Percentiles rank a stretch among this genome's conserved stretches.
Conservation (phyloP, 2,113 vertebrate genomes). For the Fulmarus glacialis region DNA sequence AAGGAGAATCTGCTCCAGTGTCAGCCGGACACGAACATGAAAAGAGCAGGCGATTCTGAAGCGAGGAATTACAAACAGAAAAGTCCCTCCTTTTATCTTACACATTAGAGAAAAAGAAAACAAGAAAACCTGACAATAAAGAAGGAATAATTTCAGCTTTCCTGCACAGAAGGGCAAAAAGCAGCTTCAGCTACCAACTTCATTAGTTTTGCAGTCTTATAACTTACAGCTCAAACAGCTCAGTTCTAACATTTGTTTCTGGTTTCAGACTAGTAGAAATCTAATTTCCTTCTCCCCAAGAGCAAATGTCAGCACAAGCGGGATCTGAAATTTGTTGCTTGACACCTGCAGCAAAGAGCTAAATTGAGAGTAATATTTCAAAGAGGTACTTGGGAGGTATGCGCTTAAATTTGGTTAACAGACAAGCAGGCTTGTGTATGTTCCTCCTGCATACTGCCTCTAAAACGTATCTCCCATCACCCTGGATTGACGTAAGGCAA, state of each 20-base stretch:
- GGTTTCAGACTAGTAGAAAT: slow-evolving; percentile 73
- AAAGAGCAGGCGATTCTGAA: not conserved
- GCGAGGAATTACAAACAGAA: not conserved
- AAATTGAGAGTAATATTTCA: slow-evolving; percentile 75
- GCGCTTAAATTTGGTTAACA: slow-evolving; percentile 54
- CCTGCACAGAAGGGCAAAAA: not conserved
- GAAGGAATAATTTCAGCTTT: not conserved
- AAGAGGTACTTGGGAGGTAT: slow-evolving; percentile 59
- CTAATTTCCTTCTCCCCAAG: slow-evolving; percentile 71
- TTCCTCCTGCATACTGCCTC: not conserved
- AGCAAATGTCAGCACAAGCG: slow-evolving; percentile 69
- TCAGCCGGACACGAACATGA: rapidly evolving
- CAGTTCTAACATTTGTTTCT: slow-evolving; percentile 76
- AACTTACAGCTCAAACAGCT: slow-evolving; percentile 66
- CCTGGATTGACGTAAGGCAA: not conserved
- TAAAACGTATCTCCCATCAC: not conserved
- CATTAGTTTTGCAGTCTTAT: slow-evolving; percentile 44
- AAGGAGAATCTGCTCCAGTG: not conserved
- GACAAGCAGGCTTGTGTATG: not conserved
- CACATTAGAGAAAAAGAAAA: not conserved
- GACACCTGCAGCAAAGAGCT: slow-evolving; percentile 68
- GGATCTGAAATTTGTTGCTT: slow-evolving; percentile 70
- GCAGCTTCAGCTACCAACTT: slow-evolving; percentile 26
- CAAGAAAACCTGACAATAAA: not conserved
- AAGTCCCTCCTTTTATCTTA: not conserved